Base-by-base conservation (phyloP, 2,113 vertebrate species). In the Zingel zingel region DNA sequence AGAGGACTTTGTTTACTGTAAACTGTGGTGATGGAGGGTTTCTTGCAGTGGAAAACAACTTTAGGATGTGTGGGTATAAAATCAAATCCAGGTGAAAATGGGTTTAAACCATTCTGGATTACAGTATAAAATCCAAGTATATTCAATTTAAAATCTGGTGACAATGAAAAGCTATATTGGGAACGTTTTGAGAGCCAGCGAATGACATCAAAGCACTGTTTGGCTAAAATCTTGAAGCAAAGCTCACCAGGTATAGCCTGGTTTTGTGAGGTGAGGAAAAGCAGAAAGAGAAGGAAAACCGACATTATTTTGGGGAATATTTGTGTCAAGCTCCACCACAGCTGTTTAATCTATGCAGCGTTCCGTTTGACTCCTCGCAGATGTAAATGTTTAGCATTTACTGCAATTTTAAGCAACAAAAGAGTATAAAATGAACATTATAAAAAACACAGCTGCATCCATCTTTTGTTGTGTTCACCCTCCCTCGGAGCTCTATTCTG, bases 361-460 rank as follows among this genome's bases (percentile, higher is more conserved):
- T 51, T 47, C 21, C 0, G 14, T 47, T 59, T 25, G 15, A 8
- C 13, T 73, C 36, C 56, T 50, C 21, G 19, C 51, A 7, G 19
- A 51, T 64, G 19, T 36, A 4, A 61, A 56, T 25, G 69, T 72
- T 57, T 30, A 0, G 0, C 25, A 47, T 77, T 73, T 64, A 13
- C 36, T 9, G 65, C 16, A 21, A 21, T 33, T 25, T 69, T 19
- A 27, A 45, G 13, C 3, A 71, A 45, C 43, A 82, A 78, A 71
- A 33, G 33, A 33, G 33, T 33, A 6, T 6, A 21, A 43, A 58
- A 59, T 16, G 21, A 51, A 77, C 7, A 23, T 71, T 51, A n/a
- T 25, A 57, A 74, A 82, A 82, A 68, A 18, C 63, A 61, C 68
- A 79, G 69, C 82, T 82, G 50, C 77, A 50, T 39, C 48, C 25